A percentile compares a stretch with the other conserved stretches of the same genome.
These are phyloP conservation scores for Torymus aiolomorphi DNA, from an alignment of 2,888 invertebrate species.

Conservation along the genomic window DNA sequence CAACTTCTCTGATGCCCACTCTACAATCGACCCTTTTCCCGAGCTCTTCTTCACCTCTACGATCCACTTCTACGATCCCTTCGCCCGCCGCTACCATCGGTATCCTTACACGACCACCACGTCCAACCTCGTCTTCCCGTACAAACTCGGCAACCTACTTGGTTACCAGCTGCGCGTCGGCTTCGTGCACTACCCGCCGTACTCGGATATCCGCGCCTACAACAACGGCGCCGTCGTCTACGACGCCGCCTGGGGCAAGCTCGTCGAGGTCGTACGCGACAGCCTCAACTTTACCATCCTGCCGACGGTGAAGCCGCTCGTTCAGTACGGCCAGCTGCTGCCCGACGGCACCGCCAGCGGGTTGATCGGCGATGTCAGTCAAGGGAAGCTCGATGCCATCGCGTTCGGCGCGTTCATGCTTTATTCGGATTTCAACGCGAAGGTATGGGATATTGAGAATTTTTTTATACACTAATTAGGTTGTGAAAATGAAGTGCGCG, in stretches of 20 bases:
- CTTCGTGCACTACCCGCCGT: constrained; percentile 23
- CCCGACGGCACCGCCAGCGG: constrained; percentile 24
- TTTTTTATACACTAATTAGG: not conserved
- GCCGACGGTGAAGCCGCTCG: too few relatives aligned
- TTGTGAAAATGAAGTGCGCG: constrained; percentile 8
- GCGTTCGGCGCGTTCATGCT: constrained; percentile 36
- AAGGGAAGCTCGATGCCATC: constrained; percentile 18
- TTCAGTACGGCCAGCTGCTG: constrained; percentile 7
- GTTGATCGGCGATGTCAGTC: not conserved
- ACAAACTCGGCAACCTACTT: not conserved
- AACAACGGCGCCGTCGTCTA: too few relatives aligned
- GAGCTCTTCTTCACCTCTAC: too few relatives aligned
- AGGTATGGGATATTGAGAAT: constrained; percentile 5
- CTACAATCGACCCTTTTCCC: too few relatives aligned
- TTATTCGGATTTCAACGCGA: not conserved
- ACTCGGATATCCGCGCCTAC: not conserved
- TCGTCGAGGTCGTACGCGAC: too few relatives aligned
- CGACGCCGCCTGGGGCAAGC: too few relatives aligned
- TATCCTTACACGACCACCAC: too few relatives aligned
- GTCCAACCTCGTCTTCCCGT: constrained; percentile 7
- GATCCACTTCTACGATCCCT: too few relatives aligned
- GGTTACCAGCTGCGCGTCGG: constrained; percentile 13
- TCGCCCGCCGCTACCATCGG: too few relatives aligned
- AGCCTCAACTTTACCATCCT: too few relatives aligned
- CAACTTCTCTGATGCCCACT: too few relatives aligned